Percentiles rank a stretch among this genome's conserved stretches.
Conservation (phyloP, 2,888 invertebrate species). For the Smittia aterrima region DNA sequence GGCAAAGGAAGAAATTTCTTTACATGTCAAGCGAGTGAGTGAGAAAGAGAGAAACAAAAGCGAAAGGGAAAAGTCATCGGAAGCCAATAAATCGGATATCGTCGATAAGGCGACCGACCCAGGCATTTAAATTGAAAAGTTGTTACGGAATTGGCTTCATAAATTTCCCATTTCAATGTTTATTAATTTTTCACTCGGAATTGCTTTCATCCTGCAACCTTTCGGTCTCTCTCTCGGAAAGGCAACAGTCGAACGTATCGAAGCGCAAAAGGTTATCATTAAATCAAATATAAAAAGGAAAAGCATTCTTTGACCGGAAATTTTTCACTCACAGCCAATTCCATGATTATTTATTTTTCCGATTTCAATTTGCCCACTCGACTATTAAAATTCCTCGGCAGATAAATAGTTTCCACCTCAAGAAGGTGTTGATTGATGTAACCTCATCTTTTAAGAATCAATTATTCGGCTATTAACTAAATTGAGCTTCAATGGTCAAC, state of each 20-base stretch:
- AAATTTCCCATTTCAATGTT: slow-evolving; percentile 41
- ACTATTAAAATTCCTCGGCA: not conserved
- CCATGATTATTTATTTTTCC: slow-evolving; percentile 14
- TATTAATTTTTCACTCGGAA: slow-evolving; percentile 38
- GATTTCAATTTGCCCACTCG: slow-evolving; percentile 34
- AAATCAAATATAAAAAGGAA: slow-evolving; percentile 31
- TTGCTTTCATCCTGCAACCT: slow-evolving; percentile 41
- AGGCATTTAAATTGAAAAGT: slow-evolving; percentile 26
- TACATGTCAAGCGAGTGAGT: not conserved
- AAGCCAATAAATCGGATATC: slow-evolving; percentile 40
- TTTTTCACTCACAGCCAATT: slow-evolving; percentile 12
- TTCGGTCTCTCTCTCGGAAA: not conserved
- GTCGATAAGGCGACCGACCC: slow-evolving; percentile 30
- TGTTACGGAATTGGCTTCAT: slow-evolving; percentile 33
- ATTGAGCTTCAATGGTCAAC: slow-evolving; percentile 32
- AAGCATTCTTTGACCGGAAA: slow-evolving; percentile 27
- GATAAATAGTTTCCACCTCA: not conserved
- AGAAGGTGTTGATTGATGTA: slow-evolving; percentile 23
- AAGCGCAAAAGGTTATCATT: slow-evolving; percentile 38
- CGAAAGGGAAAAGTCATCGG: not conserved
- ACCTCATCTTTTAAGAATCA: slow-evolving; percentile 20
- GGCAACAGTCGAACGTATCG: slow-evolving; percentile 5
- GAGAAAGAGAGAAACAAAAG: not conserved
- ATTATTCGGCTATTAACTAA: slow-evolving; percentile 30
- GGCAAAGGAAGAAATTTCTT: not conserved